Evolutionary conservation across 2,113 vertebrate genomes (phyloP), one percentile per base, ranked within the genome.

Genomic region (Jaculus jaculus): DNA sequence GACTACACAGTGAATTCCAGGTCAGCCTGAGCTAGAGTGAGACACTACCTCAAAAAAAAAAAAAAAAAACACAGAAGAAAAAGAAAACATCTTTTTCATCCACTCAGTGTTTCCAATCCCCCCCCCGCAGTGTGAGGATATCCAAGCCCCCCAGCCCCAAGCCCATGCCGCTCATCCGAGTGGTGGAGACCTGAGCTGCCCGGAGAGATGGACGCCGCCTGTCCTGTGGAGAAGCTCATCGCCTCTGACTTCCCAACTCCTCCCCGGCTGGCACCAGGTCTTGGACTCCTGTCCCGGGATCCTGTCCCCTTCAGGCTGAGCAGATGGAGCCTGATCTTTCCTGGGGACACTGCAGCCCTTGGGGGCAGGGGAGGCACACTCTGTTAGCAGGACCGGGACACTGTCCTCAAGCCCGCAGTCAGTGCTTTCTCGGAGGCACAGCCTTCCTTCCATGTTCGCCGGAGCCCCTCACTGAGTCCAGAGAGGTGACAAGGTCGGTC

Each of bases 91-190:
- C n/a, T n/a, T n/a, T n/a, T n/a, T n/a, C n/a, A n/a, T n/a, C n/a
- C n/a, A 5, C 82, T 96, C 66, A 94, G 6, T 0, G 2, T 66
- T 61, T 61, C 54, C 2, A 1, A 30, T 89, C 32, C 82, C 92
- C 84, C 84, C 28, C 91, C 84, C 84, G 26, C 91, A 99, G 99
- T 89, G 97, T 99, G 93, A 97, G 98, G 63, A 96, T 98, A 98
- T 87, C 98, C 71, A 97, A 98, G 7, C 98, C 98, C 21, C 97
- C 96, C 69, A 98, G 98, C 2, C 98, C 98, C 71, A 99, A 99
- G 93, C 98, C 98, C 0, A 97, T 99, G 92, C 99, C 99, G 26
- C 98, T 99, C 96, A 99, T 99, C 92, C 98, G 99, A 95, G 98
- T 99, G 96, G 99, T 99, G 60, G 99, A 99, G 96, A 99, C 98